Evolutionary conservation across 2,888 invertebrate genomes (phyloP), one percentile per base, ranked within the genome.

Genomic region (Meandrusa payeni): DNA sequence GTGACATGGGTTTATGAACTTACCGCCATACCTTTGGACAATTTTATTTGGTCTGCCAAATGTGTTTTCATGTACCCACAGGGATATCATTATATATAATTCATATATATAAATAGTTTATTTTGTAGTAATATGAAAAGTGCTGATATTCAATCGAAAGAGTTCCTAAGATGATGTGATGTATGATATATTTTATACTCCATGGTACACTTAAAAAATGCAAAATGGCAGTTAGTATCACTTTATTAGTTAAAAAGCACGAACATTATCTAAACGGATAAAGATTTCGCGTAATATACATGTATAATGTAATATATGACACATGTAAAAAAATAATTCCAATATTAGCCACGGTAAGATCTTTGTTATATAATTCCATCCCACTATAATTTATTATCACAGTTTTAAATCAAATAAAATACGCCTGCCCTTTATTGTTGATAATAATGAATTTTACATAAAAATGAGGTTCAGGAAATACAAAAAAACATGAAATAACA

Each of bases 161-260:
- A 6, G 4, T 26, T 5, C 5, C 11, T 10, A 26, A 24, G 5
- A 12, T 5, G 12, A 11, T 27, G 20, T 33, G 38, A 44, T 39
- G 47, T 26, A 41, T 31, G 36, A 44, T 43, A 22, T 47, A 42
- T 47, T 50, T 45, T 50, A 51, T 46, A 51, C 47, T 53, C n/a
- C 44, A 47, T 48, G 41, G 51, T 53, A 53, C 50, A 50, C 37
- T 39, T 57, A 51, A 39, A 50, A 48, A 54, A 65, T 51, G 50
- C 54, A 75, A 74, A 77, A 80, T 82, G 79, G 82, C 82, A 82
- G 81, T 81, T 76, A 71, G 60, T 75, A 80, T 77, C 71, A 75
- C 76, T 69, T 69, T 58, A 50, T 57, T 54, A 57, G 54, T 65
- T 64, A 64, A 60, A 57, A 69, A 68, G 64, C 67, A 61, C 48